Conservation (phyloP, 2,888 invertebrate species). For the Cheilosia vernalis region DNA sequence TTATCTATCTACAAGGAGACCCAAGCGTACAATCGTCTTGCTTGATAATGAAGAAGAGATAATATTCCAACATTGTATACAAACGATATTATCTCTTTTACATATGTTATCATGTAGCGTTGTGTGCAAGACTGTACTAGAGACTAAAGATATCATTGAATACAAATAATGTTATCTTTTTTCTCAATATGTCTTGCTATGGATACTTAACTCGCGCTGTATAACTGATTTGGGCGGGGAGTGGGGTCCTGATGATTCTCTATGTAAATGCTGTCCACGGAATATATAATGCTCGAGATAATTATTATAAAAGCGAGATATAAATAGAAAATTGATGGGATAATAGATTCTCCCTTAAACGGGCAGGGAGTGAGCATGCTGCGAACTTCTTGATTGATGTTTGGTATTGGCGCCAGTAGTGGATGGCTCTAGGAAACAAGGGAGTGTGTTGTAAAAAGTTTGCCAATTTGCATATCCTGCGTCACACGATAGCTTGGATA, state of each 20-base stretch:
- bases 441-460: neutral
- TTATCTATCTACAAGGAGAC: too few species aligned
- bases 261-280: slow-evolving; percentile 19
- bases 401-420: slow-evolving; percentile 38
- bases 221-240: slow-evolving; percentile 16
- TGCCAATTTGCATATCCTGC: neutral
- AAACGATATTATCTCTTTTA: too few species aligned
- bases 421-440: neutral
- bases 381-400: slow-evolving; percentile 15
- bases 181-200: too few species aligned
- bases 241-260: slow-evolving; percentile 14
- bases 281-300: neutral
- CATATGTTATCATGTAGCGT: too few species aligned
- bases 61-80: too few species aligned
- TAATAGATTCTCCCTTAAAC: neutral
- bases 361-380: neutral
- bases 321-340: neutral
- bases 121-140: too few species aligned
- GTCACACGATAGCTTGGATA: too few species aligned
- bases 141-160: too few species aligned
- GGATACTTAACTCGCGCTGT: too few species aligned
- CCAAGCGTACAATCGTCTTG: too few species aligned
- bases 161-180: too few species aligned
- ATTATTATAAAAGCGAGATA: slow-evolving; percentile 28
- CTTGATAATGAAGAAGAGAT: too few species aligned